Conservation (phyloP, 2,797 vertebrate species). For the Podargus strigoides region DNA sequence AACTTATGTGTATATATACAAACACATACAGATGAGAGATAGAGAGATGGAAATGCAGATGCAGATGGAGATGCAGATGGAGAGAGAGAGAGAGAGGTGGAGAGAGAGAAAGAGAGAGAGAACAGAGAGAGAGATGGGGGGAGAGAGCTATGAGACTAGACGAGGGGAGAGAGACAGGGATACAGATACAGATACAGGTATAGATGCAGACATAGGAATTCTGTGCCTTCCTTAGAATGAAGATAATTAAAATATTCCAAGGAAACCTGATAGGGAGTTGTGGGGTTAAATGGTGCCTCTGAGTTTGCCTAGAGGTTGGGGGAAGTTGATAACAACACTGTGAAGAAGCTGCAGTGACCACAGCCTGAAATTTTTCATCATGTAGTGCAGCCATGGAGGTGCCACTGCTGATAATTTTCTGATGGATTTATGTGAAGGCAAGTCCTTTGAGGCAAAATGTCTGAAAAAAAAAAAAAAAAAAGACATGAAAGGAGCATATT, state of each 20-base stretch:
- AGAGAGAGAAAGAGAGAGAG: too few relatives aligned
- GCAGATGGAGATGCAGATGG: too few relatives aligned
- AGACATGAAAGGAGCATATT: neutral
- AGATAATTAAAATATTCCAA: neutral
- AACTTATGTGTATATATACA: too few relatives aligned
- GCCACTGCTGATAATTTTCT: neutral
- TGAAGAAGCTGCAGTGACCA: neutral
- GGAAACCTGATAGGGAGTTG: neutral
- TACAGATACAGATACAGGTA: neutral
- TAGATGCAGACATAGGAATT: neutral
- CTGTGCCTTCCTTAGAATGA: neutral
- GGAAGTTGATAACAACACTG: neutral
- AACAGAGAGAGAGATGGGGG: neutral
- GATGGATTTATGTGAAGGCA: constrained; percentile 15
- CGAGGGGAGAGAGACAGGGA: neutral
- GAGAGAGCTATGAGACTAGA: neutral
- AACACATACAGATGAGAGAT: too few relatives aligned
- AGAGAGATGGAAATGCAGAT: neutral
- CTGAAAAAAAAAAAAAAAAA: neutral
- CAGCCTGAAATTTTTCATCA: neutral
- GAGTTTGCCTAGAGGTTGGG: neutral
- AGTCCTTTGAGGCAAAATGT: neutral
- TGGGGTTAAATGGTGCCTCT: neutral
- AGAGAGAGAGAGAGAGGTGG: neutral
- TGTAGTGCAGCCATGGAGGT: neutral